A percentile compares a stretch with the other conserved stretches of the same genome.
These are phyloP conservation scores for Drosophila erecta DNA, from an alignment of 1,140 invertebrate species.

Conservation along the genomic window DNA sequence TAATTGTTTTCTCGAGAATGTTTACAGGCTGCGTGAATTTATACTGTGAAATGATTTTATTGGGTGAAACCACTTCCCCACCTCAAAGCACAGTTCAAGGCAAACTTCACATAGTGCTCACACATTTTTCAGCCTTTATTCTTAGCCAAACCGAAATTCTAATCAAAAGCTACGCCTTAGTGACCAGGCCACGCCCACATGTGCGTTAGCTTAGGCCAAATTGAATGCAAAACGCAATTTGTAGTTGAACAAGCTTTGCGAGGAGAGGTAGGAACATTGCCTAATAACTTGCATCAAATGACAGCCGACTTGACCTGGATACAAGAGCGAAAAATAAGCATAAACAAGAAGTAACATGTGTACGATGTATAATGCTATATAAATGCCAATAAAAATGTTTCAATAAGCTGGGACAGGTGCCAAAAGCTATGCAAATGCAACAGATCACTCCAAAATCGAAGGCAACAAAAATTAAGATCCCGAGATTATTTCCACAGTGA, in stretches of 20 bases:
- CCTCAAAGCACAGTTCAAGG: slow-evolving; percentile 18
- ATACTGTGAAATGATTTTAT: neutral
- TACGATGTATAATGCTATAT: slow-evolving; percentile 23
- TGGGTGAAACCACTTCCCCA: slow-evolving; percentile 5
- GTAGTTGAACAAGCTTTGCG: slow-evolving; percentile 35
- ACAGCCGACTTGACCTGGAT: slow-evolving; percentile 72
- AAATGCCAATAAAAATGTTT: slow-evolving; percentile 50
- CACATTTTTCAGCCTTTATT: slow-evolving; percentile 21
- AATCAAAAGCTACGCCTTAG: slow-evolving; percentile 46
- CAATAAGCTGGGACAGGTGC: slow-evolving; percentile 58
- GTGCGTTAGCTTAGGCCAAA: slow-evolving; percentile 39
- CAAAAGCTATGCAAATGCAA: slow-evolving; percentile 43
- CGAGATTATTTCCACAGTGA: slow-evolving; percentile 25
- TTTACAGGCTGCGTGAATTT: neutral
- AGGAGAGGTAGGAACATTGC: slow-evolving; percentile 45
- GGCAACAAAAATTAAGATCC: slow-evolving; percentile 32
- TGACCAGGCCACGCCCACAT: slow-evolving; percentile 39
- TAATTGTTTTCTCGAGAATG: too few species aligned
- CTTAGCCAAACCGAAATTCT: slow-evolving; percentile 23
- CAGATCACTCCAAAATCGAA: slow-evolving; percentile 1
- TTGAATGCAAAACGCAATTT: slow-evolving; percentile 64
- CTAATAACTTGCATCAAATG: slow-evolving; percentile 76
- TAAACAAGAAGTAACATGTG: slow-evolving; percentile 39
- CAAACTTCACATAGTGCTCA: slow-evolving; percentile 18
- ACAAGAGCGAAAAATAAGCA: slow-evolving; percentile 32